phyloP scores from a whole-genome alignment of 2,113 vertebrate species.

The Puffinus mauretanicus region DNA sequence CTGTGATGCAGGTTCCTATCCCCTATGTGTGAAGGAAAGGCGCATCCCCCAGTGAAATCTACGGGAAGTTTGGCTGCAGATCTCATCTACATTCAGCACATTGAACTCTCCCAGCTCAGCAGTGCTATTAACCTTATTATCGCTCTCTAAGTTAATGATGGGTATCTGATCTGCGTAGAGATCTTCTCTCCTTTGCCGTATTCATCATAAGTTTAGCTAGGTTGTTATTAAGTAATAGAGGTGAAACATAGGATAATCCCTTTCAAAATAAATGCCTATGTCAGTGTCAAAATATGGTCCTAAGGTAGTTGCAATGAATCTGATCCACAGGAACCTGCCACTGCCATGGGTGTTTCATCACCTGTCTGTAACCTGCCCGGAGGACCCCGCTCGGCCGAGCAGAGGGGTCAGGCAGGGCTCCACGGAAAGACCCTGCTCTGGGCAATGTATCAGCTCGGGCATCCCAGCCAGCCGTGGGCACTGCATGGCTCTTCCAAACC shows the following conservation, averaged over 20 bases:
- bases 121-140: slow-evolving; percentile 5
- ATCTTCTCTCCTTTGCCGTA: neutral
- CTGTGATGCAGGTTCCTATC: neutral
- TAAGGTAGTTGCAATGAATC: neutral
- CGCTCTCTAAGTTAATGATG: neutral
- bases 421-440: fast-evolving
- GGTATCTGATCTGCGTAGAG: neutral
- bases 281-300: neutral
- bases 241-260: neutral
- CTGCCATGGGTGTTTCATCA: neutral
- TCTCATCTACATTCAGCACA: neutral
- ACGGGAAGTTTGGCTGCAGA: neutral
- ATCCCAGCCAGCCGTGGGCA: fast-evolving
- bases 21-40: fast-evolving
- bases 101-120: neutral
- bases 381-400: fast-evolving
- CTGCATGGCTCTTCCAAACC: fast-evolving
- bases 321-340: neutral
- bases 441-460: neutral
- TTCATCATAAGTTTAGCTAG: neutral
- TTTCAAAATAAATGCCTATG: neutral
- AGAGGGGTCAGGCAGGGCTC: neutral
- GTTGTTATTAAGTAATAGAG: neutral
- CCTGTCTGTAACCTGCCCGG: neutral
- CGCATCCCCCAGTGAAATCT: neutral